Base-by-base conservation (phyloP, 1,140 invertebrate species). In the Drosophila ogumai region DNA sequence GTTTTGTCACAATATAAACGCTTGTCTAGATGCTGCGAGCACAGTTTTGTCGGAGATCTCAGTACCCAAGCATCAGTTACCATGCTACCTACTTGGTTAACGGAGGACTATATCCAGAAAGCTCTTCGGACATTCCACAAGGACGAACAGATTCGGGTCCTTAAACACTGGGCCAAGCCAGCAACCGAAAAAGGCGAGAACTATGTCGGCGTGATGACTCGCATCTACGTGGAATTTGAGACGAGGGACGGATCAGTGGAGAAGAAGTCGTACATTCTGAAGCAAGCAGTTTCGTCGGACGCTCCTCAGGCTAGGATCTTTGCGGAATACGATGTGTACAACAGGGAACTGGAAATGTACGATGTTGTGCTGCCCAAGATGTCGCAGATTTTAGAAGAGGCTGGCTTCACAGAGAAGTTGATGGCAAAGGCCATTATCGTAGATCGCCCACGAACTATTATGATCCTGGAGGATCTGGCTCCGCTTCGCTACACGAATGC, bases 391-490 rank as follows among this genome's bases (percentile, higher is more conserved):
- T 52, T 92, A 4, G 38, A 25, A 7, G 74, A 81, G 38, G 69
- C 66, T 0, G 75, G 72, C 6, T 57, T 90, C 54, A 69, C 50
- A 2, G 79, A 81, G 0, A 91, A 91, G 38, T 38, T 91, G 10
- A 75, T 81, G 50, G 80, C 90, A 0, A 68, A 91, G 40, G 78
- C 75, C 7, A 49, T 92, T 0, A 22, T 73, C 41, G 79, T 92
- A 9, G 91, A 91, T 49, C 57, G 63, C 5, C 19, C 75, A n/a
- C 60, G 68, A 15, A 64, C 44, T 9, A 40, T 60, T 1, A 52
- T 91, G 34, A 65, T 91, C 2, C 55, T 95, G 81, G 94, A 95
- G 61, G 94, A 95, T 79, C 66, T 95, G 41, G 77, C 82, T 12
- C 74, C 79, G 13, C 88, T 86, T 25, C 92, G 93, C 3, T 95